A percentile compares a stretch with the other conserved stretches of the same genome.
These are phyloP conservation scores for Trachelus tabidus DNA, from an alignment of 2,888 invertebrate species.

Conservation along the genomic window DNA sequence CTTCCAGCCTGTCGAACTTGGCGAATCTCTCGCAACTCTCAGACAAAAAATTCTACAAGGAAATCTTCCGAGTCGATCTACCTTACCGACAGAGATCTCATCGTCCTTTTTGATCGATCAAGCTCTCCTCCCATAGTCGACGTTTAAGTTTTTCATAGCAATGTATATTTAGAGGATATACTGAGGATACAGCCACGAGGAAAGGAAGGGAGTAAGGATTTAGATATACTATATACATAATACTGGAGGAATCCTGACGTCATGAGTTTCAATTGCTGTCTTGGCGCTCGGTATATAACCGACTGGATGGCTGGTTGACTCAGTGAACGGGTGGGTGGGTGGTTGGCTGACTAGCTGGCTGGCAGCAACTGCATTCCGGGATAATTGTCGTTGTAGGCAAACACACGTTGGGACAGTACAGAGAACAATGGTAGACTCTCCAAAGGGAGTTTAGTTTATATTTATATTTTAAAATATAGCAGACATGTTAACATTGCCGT, in stretches of 20 bases:
- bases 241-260: not conserved
- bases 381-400: conserved; percentile 13
- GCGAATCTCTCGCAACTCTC: not conserved
- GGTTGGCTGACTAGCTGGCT: conserved; percentile 2
- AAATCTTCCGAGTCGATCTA: not conserved
- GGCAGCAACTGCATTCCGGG: conserved; percentile 11
- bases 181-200: too few species aligned
- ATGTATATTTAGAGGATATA: not conserved
- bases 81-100: not conserved
- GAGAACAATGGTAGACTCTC: conserved; percentile 14
- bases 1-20: not conserved
- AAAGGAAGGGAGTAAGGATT: too few species aligned
- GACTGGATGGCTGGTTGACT: not conserved
- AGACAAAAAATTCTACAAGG: not conserved
- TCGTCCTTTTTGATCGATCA: not conserved
- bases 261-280: not conserved
- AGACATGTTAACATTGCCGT: not conserved
- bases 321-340: not conserved
- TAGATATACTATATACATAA: not conserved
- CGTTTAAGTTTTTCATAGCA: not conserved
- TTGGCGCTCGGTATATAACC: not conserved
- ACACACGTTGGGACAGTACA: conserved; percentile 12
- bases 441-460: not conserved
- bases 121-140: not conserved
- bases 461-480: conserved; percentile 8